phyloP scores from a whole-genome alignment of 1,140 invertebrate species.

The Adoxophyes honmai region DNA sequence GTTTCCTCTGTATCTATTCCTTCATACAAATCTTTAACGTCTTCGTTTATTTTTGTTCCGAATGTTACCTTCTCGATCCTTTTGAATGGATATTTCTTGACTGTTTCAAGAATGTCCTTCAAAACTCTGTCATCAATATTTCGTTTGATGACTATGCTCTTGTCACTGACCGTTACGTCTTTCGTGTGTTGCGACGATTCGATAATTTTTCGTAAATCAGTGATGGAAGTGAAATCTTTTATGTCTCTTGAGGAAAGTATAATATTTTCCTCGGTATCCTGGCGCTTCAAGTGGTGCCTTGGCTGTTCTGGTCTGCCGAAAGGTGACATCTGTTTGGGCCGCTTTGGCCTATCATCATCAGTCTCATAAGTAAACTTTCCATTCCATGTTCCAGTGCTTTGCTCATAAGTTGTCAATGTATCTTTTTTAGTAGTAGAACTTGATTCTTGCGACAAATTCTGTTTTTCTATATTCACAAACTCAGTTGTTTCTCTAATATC shows the following conservation, averaged over 20 bases:
- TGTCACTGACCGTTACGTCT: conserved; percentile 66
- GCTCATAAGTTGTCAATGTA: conserved; percentile 62
- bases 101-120: conserved; percentile 71
- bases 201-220: conserved; percentile 66
- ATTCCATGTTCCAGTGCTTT: conserved; percentile 70
- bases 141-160: conserved; percentile 67
- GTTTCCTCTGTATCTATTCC: conserved; percentile 63
- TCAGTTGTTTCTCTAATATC: conserved; percentile 54
- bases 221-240: conserved; percentile 71
- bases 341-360: conserved; percentile 61
- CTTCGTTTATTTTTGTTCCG: conserved; percentile 69
- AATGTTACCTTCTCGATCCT: conserved; percentile 67
- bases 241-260: conserved; percentile 69
- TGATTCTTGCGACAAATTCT: conserved; percentile 54
- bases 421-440: conserved; percentile 56
- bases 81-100: conserved; percentile 71
- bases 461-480: conserved; percentile 54
- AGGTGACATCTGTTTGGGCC: conserved; percentile 63
- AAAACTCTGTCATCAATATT: conserved; percentile 65
- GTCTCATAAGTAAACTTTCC: conserved; percentile 68
- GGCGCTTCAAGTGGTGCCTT: conserved; percentile 64
- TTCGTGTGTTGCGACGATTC: conserved; percentile 58
- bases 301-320: conserved; percentile 62
- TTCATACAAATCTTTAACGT: conserved; percentile 71
- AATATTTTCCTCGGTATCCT: conserved; percentile 70